Evolutionary conservation across 30 jellyfish, hydroid and myxozoan species (phyloP).

Genomic region (Turritopsis dohrnii): DNA sequence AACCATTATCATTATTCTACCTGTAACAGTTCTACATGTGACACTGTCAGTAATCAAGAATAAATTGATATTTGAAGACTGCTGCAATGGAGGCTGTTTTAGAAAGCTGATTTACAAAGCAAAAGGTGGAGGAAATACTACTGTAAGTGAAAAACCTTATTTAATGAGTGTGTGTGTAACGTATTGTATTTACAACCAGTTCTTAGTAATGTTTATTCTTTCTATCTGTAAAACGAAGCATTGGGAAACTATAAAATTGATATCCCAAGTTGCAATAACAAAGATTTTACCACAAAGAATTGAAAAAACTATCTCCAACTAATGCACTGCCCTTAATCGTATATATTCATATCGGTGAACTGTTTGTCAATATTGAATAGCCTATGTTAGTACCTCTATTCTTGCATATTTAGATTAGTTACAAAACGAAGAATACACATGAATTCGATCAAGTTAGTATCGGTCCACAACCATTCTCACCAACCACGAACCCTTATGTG

Average conservation of each 20-base stretch:
- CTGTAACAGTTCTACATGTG: neutral
- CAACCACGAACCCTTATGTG: neutral
- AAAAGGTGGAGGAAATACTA: constrained; percentile 3
- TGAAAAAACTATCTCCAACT: no score
- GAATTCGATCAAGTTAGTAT: constrained; percentile 9
- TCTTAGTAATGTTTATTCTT: no score
- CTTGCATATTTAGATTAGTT: neutral
- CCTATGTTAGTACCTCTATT: no score
- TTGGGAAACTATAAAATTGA: no score
- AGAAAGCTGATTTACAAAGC: neutral
- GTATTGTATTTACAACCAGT: no score
- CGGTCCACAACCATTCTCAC: constrained; percentile 13
- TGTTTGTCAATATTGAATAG: no score
- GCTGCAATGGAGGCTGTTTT: constrained; percentile 9
- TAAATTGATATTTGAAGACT: neutral
- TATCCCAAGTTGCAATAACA: no score
- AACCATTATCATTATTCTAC: neutral
- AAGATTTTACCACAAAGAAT: no score
- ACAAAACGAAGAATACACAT: constrained; percentile 13
- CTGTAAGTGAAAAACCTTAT: neutral
- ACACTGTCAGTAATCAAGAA: neutral
- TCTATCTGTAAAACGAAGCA: no score
- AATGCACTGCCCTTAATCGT: no score
- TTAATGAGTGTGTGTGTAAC: no score
- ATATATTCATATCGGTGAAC: no score